Base-by-base conservation (phyloP, 2,888 invertebrate species). In the Andrena camellia region DNA sequence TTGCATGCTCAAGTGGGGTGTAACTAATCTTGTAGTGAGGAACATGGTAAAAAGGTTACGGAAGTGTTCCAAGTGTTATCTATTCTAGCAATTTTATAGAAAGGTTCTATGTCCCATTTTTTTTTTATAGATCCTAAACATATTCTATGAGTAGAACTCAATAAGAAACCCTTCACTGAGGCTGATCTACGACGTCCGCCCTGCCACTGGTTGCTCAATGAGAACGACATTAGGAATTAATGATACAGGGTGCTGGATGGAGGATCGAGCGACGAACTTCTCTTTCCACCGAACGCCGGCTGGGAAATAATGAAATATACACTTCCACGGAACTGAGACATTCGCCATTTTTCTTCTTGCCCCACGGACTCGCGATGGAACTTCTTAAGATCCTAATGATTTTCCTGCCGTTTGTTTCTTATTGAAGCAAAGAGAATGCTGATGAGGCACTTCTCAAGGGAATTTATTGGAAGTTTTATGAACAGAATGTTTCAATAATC, bases 161-260 rank as follows among this genome's bases (percentile, higher is more conserved):
- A 81, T 84, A 82, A 84, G 78, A 88, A 86, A 70, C 60, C 71
- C 54, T 75, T 73, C 54, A 3, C 57, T 59, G 10, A 6, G 35
- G 42, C 48, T 80, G 77, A 85, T 83, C 75, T 78, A 72, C 63
- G 70, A 62, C 35, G 62, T 63, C 50, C 50, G 67, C 20, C 57
- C 7, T 23, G 35, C 4, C 31, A 35, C 5, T 42, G 63, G 29
- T 2, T 26, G 63, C 74, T 72, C 72, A 66, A 85, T 86, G 78
- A 78, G 81, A 86, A 86, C 67, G 85, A 73, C 72, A 74, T 83
- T 77, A 85, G 59, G 60, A 74, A 82, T 82, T 78, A 82, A 83
- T 71, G 75, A 72, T 69, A 75, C 81, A 67, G 59, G 31, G 33
- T 62, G 78, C 33, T 31, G 54, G 50, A 2, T 54, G n/a, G 31